Base-by-base conservation (phyloP, 2,888 invertebrate species). In the Platynereis dumerilii region DNA sequence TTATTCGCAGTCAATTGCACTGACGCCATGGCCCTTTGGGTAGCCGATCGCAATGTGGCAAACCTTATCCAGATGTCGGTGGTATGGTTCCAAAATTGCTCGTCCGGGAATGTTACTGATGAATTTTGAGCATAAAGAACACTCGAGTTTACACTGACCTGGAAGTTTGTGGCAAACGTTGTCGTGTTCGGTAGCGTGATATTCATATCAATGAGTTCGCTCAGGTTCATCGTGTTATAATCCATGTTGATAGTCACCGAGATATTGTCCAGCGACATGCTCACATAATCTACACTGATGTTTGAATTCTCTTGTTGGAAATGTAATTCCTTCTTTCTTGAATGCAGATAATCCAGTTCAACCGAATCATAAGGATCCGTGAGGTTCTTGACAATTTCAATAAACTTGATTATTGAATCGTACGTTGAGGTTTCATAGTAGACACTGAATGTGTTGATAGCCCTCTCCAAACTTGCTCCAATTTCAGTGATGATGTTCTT, bases 81-180 rank as follows among this genome's bases (percentile, higher is more conserved):
- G 7, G 61, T 61, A 53, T 61, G 61, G 17, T 61, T 61, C 61
- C 61, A 61, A 54, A 61, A 61, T 29, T 61, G 39, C 12, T 61
- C 61, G 55, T 61, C 61, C 2, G 39, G 24, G 34, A 61, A 27
- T 54, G 53, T 53, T 17, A 61, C 42, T 7, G 52, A 53, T 2
- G 61, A 53, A 17, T 34, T 12, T 7, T 22, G 12, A 1, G 52
- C 55, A 2, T 52, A 39, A 39, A 61, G 24, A 15, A 27, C 12
- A 17, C 61, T 54, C 1, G 34, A 34, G 2, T 24, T 17, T 3
- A 34, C 55, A 3, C 34, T 10, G 7, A 61, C 20, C 12, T 29
- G 17, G 5, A 61, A 54, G 27, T 61, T 27, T 1, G 54, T 26
- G 39, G 52, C 39, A 54, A 54, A 61, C 15, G 20, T 1, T 5